These are phyloP conservation scores for Ypsolopha sequella DNA, from an alignment of 2,888 invertebrate genomes.

Conservation along the genomic window DNA sequence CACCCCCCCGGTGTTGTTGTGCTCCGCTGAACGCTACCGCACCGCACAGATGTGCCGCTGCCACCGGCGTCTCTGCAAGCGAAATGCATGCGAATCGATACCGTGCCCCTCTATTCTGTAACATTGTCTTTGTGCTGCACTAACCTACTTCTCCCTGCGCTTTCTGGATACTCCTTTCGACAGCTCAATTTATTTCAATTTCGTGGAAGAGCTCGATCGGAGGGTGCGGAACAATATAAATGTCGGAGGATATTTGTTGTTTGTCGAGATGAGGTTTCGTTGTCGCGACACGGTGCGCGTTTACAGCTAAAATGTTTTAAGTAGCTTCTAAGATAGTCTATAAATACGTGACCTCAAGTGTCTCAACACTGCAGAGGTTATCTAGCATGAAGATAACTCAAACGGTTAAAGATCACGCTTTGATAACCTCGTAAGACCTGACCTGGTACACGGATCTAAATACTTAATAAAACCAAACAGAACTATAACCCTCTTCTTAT, in stretches of 20 bases:
- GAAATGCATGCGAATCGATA: constrained; percentile 65
- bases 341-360: too few relatives aligned
- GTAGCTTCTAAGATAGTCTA: too few relatives aligned
- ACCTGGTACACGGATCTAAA: too few relatives aligned
- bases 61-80: constrained; percentile 22
- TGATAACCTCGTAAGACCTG: too few relatives aligned
- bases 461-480: too few relatives aligned
- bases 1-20: constrained; percentile 24
- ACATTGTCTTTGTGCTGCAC: constrained; percentile 59
- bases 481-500: too few relatives aligned
- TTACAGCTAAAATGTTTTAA: too few relatives aligned
- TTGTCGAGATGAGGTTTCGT: background rate
- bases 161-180: constrained; percentile 11
- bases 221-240: background rate
- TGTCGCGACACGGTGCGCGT: background rate
- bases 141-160: constrained; percentile 45
- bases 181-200: constrained; percentile 16
- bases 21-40: constrained; percentile 46
- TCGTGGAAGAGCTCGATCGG: background rate
- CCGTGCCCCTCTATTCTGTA: constrained; percentile 42
- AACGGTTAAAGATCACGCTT: too few relatives aligned
- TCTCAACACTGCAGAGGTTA: too few relatives aligned
- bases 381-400: too few relatives aligned
- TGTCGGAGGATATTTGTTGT: background rate
- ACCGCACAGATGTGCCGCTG: constrained; percentile 49